phyloP scores from a whole-genome alignment of 92 coral and sea anemone species.

The Virgularia gustaviana region DNA sequence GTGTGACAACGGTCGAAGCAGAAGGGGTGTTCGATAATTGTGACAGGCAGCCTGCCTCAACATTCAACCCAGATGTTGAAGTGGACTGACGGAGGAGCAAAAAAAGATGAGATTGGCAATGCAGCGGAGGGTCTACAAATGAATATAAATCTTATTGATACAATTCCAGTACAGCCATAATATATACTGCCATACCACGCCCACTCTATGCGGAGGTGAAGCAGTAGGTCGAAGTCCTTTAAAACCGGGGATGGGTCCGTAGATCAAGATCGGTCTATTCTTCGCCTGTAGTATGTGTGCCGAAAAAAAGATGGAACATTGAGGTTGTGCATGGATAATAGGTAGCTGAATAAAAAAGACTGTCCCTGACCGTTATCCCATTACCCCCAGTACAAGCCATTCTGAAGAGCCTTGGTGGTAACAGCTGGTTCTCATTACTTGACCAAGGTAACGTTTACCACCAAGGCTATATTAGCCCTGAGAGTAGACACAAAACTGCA shows the following conservation, averaged over 20 bases:
- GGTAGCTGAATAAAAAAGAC: slow-evolving; percentile 9
- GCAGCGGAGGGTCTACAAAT: slow-evolving; percentile 17
- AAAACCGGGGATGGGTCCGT: slow-evolving; percentile 19
- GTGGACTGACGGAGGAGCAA: slow-evolving; percentile 43
- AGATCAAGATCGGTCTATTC: slow-evolving; percentile 23
- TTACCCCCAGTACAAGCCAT: slow-evolving; percentile 15
- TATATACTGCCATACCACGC: slow-evolving; percentile 11
- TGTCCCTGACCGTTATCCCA: slow-evolving; percentile 23
- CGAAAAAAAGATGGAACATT: slow-evolving; percentile 30
- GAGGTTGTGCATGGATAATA: slow-evolving; percentile 18
- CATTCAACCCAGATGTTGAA: slow-evolving; percentile 6
- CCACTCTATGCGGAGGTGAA: slow-evolving; percentile 29
- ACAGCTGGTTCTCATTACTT: slow-evolving; percentile 35
- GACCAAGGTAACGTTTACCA: slow-evolving; percentile 49
- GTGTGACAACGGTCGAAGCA: neutral
- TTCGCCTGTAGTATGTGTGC: slow-evolving; percentile 31
- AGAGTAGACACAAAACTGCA: slow-evolving; percentile 32
- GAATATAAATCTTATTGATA: slow-evolving; percentile 13
- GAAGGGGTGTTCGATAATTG: neutral
- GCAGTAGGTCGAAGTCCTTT: slow-evolving; percentile 20
- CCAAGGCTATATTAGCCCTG: slow-evolving; percentile 39
- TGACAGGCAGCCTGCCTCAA: neutral
- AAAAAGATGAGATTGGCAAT: slow-evolving; percentile 8
- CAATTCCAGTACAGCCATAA: slow-evolving; percentile 22
- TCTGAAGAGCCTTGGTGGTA: too few relatives aligned